Conservation (phyloP, 2,888 invertebrate genomes). For the Tillus elongatus region DNA sequence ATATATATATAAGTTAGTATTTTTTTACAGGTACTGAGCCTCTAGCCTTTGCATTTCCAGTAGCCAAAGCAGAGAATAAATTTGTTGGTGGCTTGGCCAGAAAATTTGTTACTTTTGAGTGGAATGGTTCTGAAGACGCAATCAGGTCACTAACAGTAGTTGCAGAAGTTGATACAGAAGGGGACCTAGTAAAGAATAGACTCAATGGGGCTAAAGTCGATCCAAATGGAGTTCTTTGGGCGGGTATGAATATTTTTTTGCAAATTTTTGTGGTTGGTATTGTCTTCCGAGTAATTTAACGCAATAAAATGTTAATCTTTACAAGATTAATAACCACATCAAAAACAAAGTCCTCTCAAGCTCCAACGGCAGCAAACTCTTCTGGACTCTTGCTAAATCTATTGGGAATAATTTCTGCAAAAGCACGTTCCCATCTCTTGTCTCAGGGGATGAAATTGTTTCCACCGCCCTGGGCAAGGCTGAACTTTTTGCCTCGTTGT, state of each 20-base stretch:
- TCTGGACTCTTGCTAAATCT: no score
- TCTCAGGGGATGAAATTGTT: no score
- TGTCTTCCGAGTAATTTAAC: no score
- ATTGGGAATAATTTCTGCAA: no score
- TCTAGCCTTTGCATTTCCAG: constrained; percentile 51
- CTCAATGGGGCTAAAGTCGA: constrained; percentile 73
- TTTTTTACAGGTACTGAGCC: constrained; percentile 24
- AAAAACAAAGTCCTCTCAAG: no score
- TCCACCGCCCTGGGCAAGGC: no score
- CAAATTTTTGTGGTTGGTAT: not conserved
- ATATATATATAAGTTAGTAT: no score
- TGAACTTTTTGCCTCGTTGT: no score
- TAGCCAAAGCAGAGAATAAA: constrained; percentile 48
- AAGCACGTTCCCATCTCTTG: no score
- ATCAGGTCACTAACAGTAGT: constrained; percentile 42
- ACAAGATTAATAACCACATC: no score
- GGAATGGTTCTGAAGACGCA: constrained; percentile 49
- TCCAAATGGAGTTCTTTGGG: constrained; percentile 48
- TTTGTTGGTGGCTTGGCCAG: constrained; percentile 55
- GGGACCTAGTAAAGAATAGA: constrained; percentile 47
- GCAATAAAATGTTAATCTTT: no score
- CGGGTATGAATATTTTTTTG: constrained; percentile 14
- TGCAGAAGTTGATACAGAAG: constrained; percentile 49
- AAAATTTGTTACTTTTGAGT: constrained; percentile 50
- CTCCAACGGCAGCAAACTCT: no score